A percentile compares a stretch with the other conserved stretches of the same genome.
Conservation (phyloP, 2,797 vertebrate genomes). For the Darevskia mixta region DNA sequence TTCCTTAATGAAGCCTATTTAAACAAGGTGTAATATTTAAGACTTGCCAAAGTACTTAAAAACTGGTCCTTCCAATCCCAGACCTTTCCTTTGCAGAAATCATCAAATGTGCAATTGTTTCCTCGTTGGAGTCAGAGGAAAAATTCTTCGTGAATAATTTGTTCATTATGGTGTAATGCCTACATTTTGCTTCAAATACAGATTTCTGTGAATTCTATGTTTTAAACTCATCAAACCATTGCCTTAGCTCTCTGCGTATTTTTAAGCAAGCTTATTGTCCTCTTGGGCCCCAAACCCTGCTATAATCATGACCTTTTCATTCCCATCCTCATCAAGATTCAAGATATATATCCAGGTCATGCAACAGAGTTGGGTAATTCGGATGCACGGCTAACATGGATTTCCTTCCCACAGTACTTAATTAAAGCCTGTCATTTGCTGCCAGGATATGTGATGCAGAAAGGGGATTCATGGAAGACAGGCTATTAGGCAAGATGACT, state of each 20-base stretch:
- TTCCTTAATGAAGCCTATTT: conserved; percentile 18
- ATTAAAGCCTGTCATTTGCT: neutral
- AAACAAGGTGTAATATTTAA: neutral
- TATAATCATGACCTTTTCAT: neutral
- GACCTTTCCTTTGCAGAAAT: neutral
- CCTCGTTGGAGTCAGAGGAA: conserved; percentile 7
- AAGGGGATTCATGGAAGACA: neutral
- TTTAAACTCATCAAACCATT: conserved; percentile 24
- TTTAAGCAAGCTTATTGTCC: neutral
- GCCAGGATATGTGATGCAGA: neutral
- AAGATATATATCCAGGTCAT: neutral
- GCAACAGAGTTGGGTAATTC: neutral
- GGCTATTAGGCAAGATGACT: neutral
- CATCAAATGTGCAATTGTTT: neutral
- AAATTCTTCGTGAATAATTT: neutral
- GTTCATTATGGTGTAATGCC: neutral
- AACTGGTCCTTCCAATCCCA: neutral
- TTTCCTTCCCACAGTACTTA: neutral
- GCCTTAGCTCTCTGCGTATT: neutral
- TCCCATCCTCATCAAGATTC: neutral
- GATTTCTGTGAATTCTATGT: neutral
- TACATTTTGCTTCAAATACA: conserved; percentile 12
- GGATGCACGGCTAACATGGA: neutral
- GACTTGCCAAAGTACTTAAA: conserved; percentile 16
- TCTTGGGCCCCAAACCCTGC: neutral